Base-by-base conservation (phyloP, 2,888 invertebrate genomes). In the Sialis lutaria region DNA sequence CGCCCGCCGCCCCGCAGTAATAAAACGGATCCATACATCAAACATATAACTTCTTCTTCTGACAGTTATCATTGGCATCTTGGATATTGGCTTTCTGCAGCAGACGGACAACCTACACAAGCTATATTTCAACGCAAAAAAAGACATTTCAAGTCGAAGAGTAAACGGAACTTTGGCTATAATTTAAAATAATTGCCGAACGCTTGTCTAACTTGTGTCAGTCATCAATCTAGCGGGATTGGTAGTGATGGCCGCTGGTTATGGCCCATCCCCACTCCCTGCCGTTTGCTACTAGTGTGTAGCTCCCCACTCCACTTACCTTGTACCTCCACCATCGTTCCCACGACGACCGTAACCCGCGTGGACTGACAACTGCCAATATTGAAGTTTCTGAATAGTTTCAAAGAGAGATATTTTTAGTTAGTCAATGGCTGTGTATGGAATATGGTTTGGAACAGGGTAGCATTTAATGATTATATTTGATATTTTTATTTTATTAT, bases 111-210 rank as follows among this genome's bases (percentile, higher is more conserved):
- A 35, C 13, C 32, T 33, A 33, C n/a, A 46, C 33, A 33, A 46
- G 37, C 41, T 22, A 37, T 31, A 46, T 46, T 41, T 46, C 32
- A 31, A 31, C 31, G 10, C 8, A n/a, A 40, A 46, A 46, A 46
- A 46, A 46, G 46, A 46, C 46, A 46, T 46, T 46, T 32, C 12
- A 22, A 40, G 45, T 45, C 40, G 46, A 46, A 46, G 46, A 40
- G 46, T 46, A 46, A 47, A 34, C 35, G 47, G 47, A 47, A 47
- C 42, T 47, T 47, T 42, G 47, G 42, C 31, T 30, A 47, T 47
- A 47, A 47, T 47, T 47, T 47, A 47, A 47, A 47, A 47, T 47
- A 47, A 47, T 47, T 47, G 47, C 47, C 47, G 13, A 47, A 47
- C 42, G 47, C 35, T 47, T 47, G 47, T 47, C 47, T 47, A 47